These are phyloP conservation scores for Vannuccia rotundouncinata DNA, from an alignment of 2,888 invertebrate species.

Conservation along the genomic window DNA sequence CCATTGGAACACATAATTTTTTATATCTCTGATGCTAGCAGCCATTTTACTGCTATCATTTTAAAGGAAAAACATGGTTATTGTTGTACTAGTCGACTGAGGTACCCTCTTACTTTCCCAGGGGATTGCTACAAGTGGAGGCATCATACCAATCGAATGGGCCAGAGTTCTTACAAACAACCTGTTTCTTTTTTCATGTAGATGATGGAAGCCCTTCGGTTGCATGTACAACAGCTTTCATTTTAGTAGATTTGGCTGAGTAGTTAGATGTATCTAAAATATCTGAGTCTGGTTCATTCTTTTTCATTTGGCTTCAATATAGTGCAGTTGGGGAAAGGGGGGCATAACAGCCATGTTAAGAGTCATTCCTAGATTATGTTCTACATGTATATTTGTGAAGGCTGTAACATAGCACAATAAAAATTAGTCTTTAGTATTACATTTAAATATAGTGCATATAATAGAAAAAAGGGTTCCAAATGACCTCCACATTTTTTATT, in stretches of 20 bases:
- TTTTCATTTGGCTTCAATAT: neutral
- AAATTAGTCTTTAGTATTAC: no score
- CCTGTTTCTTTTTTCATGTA: neutral
- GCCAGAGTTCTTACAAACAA: neutral
- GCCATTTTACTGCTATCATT: neutral
- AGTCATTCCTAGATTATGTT: no score
- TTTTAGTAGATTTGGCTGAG: neutral
- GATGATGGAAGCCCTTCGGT: slow-evolving; percentile 16
- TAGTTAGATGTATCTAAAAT: slow-evolving; percentile 20
- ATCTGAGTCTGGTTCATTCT: neutral
- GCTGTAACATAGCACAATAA: no score
- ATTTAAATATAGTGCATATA: no score
- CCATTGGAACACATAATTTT: neutral
- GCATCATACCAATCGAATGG: slow-evolving; percentile 4
- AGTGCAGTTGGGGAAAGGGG: slow-evolving; percentile 1
- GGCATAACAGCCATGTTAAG: no score
- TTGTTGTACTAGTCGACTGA: neutral
- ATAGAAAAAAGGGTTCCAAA: no score
- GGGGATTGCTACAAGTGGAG: neutral
- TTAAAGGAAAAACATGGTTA: neutral
- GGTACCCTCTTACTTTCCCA: neutral
- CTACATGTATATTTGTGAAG: no score
- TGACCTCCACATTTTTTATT: no score
- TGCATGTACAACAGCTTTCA: neutral
- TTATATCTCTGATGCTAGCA: neutral